These are phyloP conservation scores for Odontesthes bonariensis DNA, from an alignment of 2,113 vertebrate species.

Conservation along the genomic window DNA sequence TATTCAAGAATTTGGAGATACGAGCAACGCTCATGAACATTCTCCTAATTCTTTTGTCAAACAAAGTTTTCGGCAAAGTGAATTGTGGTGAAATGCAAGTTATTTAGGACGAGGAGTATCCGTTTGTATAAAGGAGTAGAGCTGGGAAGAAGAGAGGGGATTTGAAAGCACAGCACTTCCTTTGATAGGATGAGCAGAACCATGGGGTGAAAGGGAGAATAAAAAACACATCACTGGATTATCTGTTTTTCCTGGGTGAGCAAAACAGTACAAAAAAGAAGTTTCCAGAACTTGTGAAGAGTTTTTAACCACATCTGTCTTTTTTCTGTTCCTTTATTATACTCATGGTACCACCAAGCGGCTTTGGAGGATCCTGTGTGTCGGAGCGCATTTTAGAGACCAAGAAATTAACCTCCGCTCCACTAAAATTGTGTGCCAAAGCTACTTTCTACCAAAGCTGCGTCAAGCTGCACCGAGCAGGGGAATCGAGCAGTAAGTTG, in stretches of 20 bases:
- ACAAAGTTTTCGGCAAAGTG: conserved; percentile 45
- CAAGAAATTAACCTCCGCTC: background rate
- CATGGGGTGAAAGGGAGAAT: conserved; percentile 33
- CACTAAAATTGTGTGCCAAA: background rate
- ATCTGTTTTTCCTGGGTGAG: conserved; percentile 66
- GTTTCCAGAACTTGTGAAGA: conserved; percentile 33
- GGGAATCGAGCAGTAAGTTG: too few species aligned
- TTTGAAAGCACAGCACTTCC: conserved; percentile 75
- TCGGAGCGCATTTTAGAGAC: background rate
- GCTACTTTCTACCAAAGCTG: too few species aligned
- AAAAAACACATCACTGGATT: conserved; percentile 57
- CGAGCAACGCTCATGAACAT: conserved; percentile 21
- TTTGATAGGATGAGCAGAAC: conserved; percentile 65
- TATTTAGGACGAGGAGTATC: conserved; percentile 60
- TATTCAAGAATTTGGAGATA: conserved; percentile 27
- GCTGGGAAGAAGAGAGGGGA: conserved; percentile 60
- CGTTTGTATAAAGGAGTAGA: conserved; percentile 54
- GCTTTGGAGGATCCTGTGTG: background rate
- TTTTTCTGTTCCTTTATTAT: background rate
- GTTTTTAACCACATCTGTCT: conserved; percentile 44
- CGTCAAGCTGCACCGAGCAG: too few species aligned
- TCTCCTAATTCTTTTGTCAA: conserved; percentile 47
- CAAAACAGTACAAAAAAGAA: conserved; percentile 56
- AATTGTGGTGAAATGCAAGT: conserved; percentile 47
- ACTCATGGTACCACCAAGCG: background rate